Conservation (phyloP, 2,113 vertebrate species). For the Passerina amoena region DNA sequence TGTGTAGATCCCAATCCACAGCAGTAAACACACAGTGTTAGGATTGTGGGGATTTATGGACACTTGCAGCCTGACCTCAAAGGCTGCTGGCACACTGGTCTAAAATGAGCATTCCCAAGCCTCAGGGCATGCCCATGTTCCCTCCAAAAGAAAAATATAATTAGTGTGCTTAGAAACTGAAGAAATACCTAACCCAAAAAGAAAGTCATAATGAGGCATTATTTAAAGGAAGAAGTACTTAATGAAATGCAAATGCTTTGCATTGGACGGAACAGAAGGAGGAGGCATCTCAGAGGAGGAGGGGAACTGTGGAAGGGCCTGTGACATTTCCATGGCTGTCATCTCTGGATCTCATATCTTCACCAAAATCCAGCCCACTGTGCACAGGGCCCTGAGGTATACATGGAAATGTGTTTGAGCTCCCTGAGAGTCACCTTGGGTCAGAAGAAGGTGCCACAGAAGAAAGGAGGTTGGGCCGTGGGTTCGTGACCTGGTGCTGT, state of each 20-base stretch:
- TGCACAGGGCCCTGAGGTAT: fast-evolving
- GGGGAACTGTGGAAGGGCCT: not conserved
- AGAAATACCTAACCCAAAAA: not conserved
- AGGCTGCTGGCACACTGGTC: not conserved
- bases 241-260: not conserved
- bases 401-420: fast-evolving
- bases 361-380: not conserved
- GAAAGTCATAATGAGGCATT: not conserved
- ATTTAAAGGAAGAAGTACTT: not conserved
- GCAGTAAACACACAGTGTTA: not conserved
- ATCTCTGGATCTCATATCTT: not conserved
- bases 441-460: not conserved
- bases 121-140: not conserved
- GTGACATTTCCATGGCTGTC: not conserved
- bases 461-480: not conserved
- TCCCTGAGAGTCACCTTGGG: fast-evolving
- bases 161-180: not conserved
- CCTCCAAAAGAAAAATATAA: not conserved
- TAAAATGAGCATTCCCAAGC: not conserved
- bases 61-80: not conserved
- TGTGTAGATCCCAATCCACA: not conserved
- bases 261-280: not conserved
- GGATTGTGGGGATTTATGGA: not conserved
- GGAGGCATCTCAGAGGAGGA: not conserved
- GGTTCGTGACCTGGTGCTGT: not conserved